These are phyloP conservation scores for Chlorospingus flavigularis DNA, from an alignment of 2,797 vertebrate genomes.

Conservation along the genomic window DNA sequence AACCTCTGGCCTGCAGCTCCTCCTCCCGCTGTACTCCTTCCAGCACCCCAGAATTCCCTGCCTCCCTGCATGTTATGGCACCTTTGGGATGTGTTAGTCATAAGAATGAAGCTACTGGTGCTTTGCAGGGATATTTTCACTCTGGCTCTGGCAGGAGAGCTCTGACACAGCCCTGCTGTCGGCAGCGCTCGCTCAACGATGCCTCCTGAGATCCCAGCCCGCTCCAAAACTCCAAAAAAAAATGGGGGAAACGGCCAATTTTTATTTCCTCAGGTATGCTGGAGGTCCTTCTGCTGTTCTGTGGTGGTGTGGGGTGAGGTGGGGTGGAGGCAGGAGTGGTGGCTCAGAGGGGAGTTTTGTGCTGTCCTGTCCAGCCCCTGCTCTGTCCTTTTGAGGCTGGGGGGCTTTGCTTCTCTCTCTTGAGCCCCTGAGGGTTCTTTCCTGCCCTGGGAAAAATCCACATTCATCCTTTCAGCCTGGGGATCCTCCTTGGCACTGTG, in stretches of 20 bases:
- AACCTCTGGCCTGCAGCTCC: not conserved
- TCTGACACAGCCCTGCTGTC: slow-evolving; percentile 27
- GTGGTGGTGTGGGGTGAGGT: not conserved
- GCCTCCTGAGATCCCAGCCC: slow-evolving; percentile 5
- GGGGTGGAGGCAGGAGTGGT: not conserved
- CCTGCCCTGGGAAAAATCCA: not conserved
- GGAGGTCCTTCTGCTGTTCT: not conserved
- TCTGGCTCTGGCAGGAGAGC: slow-evolving; percentile 33
- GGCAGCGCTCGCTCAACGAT: not conserved
- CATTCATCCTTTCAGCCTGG: not conserved
- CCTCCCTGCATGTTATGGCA: slow-evolving; percentile 54
- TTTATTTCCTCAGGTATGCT: not conserved
- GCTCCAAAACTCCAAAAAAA: not conserved
- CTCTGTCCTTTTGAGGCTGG: not conserved
- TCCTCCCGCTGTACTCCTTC: not conserved
- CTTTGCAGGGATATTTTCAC: slow-evolving; percentile 35
- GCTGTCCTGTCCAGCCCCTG: not conserved
- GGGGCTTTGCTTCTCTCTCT: not conserved
- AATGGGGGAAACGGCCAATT: not conserved
- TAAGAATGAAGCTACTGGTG: slow-evolving; percentile 44
- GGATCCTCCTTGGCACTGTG: not conserved
- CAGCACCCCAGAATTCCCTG: slow-evolving; percentile 48
- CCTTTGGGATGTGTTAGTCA: slow-evolving; percentile 65
- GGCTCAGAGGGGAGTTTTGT: not conserved
- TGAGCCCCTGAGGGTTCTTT: not conserved